Conservation (phyloP, 2,888 invertebrate genomes). For the Balanococcus diminutus region DNA sequence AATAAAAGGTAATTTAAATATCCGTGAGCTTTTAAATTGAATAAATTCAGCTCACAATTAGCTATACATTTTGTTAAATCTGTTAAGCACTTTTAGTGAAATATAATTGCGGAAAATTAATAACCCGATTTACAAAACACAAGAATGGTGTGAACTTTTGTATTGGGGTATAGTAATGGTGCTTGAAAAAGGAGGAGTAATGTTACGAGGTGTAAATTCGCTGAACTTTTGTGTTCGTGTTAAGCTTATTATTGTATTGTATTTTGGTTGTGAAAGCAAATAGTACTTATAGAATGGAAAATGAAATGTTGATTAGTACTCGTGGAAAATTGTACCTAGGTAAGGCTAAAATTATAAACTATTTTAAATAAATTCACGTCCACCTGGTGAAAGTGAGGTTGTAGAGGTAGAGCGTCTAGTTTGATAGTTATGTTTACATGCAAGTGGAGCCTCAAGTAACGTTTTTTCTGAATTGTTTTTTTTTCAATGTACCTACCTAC, state of each 20-base stretch:
- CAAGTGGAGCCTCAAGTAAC: too few species aligned
- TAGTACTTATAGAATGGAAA: neutral
- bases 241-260: neutral
- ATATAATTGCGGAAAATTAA: slow-evolving; percentile 12
- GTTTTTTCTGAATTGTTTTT: too few species aligned
- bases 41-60: slow-evolving; percentile 4
- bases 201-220: slow-evolving; percentile 15
- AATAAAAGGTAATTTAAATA: neutral
- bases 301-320: neutral
- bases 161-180: neutral
- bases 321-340: too few species aligned
- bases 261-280: neutral
- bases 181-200: neutral
- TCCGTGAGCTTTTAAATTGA: neutral
- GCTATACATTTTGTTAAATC: neutral
- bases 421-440: too few species aligned
- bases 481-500: too few species aligned
- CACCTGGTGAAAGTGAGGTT: neutral
- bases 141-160: neutral
- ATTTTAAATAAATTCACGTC: too few species aligned
- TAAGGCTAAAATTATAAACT: too few species aligned
- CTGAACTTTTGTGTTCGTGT: neutral
- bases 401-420: too few species aligned
- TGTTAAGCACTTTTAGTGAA: neutral
- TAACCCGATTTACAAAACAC: neutral